These are phyloP conservation scores for Chouioia cunea DNA, from an alignment of 2,888 invertebrate genomes.

Conservation along the genomic window DNA sequence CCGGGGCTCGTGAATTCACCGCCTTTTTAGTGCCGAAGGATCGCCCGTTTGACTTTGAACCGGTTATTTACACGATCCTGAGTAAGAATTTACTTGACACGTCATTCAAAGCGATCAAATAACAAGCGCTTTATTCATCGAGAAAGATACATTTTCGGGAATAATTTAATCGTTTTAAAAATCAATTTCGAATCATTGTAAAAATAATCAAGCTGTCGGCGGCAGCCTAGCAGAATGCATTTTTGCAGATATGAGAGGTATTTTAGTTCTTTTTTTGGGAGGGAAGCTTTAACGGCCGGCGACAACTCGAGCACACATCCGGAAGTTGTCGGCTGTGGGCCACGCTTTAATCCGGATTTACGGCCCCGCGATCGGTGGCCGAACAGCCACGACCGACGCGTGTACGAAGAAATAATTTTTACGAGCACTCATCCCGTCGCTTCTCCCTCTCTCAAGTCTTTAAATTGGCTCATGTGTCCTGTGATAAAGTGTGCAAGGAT, in stretches of 20 bases:
- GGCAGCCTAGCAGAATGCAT: not conserved
- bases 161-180: too few species aligned
- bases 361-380: conserved; percentile 50
- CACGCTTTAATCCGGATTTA: conserved; percentile 53
- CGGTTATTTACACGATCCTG: too few species aligned
- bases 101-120: too few species aligned
- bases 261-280: too few species aligned
- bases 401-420: conserved; percentile 41
- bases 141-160: too few species aligned
- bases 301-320: conserved; percentile 24
- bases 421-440: conserved; percentile 38
- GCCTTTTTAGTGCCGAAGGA: too few species aligned
- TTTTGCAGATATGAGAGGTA: too few species aligned
- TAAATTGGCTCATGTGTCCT: conserved; percentile 25
- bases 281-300: not conserved
- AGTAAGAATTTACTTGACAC: too few species aligned
- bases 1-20: not conserved
- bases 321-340: conserved; percentile 44
- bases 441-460: not conserved
- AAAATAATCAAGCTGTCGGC: conserved; percentile 16
- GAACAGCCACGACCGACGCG: not conserved
- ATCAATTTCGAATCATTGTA: too few species aligned
- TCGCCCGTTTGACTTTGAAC: too few species aligned
- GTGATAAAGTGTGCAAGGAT: not conserved
- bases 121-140: too few species aligned